A percentile compares a stretch with the other conserved stretches of the same genome.
These are phyloP conservation scores for Vanessa cardui DNA, from an alignment of 2,888 invertebrate species.

Conservation along the genomic window DNA sequence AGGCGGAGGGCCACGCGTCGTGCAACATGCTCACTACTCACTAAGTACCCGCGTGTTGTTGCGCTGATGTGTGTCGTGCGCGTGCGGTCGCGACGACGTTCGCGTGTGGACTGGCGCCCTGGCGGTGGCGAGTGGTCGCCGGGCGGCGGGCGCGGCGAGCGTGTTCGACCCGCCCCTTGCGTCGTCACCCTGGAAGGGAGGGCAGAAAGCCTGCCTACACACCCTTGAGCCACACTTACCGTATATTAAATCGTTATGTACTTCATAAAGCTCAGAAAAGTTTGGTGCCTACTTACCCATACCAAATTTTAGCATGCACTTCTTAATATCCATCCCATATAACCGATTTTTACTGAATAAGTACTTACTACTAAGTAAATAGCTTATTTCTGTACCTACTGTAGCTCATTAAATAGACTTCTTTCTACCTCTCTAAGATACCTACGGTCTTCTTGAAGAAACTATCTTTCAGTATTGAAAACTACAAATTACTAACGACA, in stretches of 20 bases:
- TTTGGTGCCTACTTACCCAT: not conserved
- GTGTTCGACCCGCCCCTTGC: slow-evolving; percentile 36
- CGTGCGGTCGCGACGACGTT: slow-evolving; percentile 43
- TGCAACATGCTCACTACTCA: slow-evolving; percentile 60
- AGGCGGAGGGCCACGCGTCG: slow-evolving; percentile 64
- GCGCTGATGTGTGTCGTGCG: slow-evolving; percentile 11
- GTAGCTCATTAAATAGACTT: too few species aligned
- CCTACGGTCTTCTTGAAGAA: too few species aligned
- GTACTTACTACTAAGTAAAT: too few species aligned
- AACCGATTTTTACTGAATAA: too few species aligned
- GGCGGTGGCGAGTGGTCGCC: slow-evolving; percentile 45
- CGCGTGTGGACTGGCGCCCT: slow-evolving; percentile 47
- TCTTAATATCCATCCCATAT: too few species aligned
- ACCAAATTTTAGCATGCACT: too few species aligned
- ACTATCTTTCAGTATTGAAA: too few species aligned
- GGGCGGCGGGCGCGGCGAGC: slow-evolving; percentile 40
- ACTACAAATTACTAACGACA: too few species aligned
- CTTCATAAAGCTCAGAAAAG: not conserved
- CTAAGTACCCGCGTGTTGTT: slow-evolving; percentile 24
- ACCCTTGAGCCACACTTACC: slow-evolving; percentile 32
- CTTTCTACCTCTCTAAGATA: too few species aligned
- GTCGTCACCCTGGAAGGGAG: slow-evolving; percentile 27
- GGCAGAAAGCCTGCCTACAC: slow-evolving; percentile 41
- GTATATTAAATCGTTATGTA: slow-evolving; percentile 3
- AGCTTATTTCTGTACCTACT: too few species aligned